Percentiles rank a stretch among this genome's conserved stretches.
Evolutionary conservation across 53 echinoderm and acorn worm species (phyloP).

Genomic region (Stichopus horrens): DNA sequence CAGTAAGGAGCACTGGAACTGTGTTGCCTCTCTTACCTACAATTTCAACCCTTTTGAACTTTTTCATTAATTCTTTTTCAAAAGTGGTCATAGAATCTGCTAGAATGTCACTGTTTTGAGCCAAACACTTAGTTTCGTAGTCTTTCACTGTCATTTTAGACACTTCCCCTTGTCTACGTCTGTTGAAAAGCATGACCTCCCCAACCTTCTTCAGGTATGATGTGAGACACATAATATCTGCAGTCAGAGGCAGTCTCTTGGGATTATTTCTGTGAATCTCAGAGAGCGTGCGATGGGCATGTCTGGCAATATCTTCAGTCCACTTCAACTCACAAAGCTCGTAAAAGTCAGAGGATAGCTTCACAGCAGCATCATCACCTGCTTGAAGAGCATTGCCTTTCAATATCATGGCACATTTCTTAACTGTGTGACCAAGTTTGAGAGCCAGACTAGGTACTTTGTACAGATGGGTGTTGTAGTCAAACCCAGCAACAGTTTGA

Average conservation of each 20-base stretch:
- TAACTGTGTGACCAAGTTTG: conserved; percentile 44
- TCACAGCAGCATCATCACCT: neutral
- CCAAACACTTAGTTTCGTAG: neutral
- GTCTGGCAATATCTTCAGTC: conserved; percentile 14
- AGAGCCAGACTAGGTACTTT: conserved; percentile 44
- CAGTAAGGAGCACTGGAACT: conserved; percentile 57
- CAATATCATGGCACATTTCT: neutral
- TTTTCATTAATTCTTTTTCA: conserved; percentile 41
- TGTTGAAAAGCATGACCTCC: conserved; percentile 45
- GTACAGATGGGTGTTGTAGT: conserved; percentile 30
- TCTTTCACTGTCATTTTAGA: conserved; percentile 30
- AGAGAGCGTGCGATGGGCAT: conserved; percentile 4
- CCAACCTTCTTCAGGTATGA: neutral
- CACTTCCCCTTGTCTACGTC: conserved; percentile 41
- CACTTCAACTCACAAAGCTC: conserved; percentile 5
- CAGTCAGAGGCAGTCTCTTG: conserved; percentile 16
- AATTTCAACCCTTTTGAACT: conserved; percentile 50
- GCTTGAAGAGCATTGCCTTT: conserved; percentile 6
- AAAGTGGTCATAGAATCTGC: conserved; percentile 39
- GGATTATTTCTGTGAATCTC: conserved; percentile 17
- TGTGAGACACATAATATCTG: conserved; percentile 2
- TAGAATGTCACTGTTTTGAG: conserved; percentile 40
- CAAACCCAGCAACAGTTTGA: conserved; percentile 33
- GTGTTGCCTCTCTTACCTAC: conserved; percentile 56
- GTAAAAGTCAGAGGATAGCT: neutral